phyloP scores from a whole-genome alignment of 1,140 invertebrate species.

The Phocides pigmalion region DNA sequence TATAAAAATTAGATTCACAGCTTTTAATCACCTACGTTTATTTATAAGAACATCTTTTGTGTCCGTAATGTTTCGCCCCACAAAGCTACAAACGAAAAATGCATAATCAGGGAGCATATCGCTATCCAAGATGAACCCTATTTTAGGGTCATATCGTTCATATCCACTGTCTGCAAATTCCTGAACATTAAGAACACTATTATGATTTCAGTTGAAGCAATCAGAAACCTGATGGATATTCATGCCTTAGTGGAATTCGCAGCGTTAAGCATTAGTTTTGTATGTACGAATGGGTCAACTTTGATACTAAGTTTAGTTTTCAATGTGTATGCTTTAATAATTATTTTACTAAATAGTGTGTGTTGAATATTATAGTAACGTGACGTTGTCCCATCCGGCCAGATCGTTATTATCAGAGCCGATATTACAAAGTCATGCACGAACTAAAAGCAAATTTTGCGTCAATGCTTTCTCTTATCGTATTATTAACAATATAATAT shows the following conservation, averaged over 20 bases:
- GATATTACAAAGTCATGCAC: constrained; percentile 49
- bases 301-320: constrained; percentile 29
- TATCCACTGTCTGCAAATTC: constrained; percentile 64
- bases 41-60: constrained; percentile 64
- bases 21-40: constrained; percentile 77
- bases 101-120: constrained; percentile 62
- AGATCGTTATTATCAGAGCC: constrained; percentile 29
- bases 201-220: constrained; percentile 62
- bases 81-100: constrained; percentile 79
- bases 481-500: background rate
- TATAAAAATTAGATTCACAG: constrained; percentile 51
- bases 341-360: too few species aligned
- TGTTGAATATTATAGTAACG: background rate
- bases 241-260: constrained; percentile 62
- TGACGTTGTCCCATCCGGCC: constrained; percentile 42
- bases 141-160: constrained; percentile 84
- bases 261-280: constrained; percentile 68
- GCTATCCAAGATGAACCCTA: constrained; percentile 84
- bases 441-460: constrained; percentile 47
- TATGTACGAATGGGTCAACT: constrained; percentile 53
- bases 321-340: background rate
- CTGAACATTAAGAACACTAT: constrained; percentile 70
- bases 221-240: constrained; percentile 39
- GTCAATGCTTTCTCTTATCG: background rate
- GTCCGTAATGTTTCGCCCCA: constrained; percentile 48